Evolutionary conservation across 2,113 vertebrate genomes (phyloP).

Genomic region (Albula goreensis): DNA sequence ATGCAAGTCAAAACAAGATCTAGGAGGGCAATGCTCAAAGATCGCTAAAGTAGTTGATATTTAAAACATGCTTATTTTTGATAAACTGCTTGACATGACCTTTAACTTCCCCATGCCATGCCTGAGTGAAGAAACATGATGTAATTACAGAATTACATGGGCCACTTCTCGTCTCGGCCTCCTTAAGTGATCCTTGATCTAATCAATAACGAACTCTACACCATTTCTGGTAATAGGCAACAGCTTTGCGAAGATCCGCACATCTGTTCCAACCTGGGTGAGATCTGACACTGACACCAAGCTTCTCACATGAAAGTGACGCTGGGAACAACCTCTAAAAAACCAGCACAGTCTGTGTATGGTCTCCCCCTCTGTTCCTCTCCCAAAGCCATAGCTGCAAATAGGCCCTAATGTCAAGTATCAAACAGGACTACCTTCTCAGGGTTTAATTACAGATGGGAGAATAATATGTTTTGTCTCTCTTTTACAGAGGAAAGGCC

Average conservation of each 20-base stretch:
- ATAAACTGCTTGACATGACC: slow-evolving; percentile 1
- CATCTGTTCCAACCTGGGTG: slow-evolving; percentile 2
- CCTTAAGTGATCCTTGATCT: not conserved
- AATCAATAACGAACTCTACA: not conserved
- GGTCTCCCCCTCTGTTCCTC: not conserved
- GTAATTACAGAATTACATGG: not conserved
- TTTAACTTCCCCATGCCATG: not conserved
- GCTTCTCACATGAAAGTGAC: slow-evolving; percentile 5
- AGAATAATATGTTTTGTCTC: slow-evolving; percentile 20
- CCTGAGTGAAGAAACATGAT: not conserved
- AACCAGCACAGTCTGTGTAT: not conserved
- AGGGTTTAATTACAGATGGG: slow-evolving; percentile 34
- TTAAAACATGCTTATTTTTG: not conserved
- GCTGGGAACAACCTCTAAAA: not conserved
- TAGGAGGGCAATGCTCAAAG: not conserved
- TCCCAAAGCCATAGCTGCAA: slow-evolving; percentile 13
- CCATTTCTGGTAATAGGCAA: not conserved
- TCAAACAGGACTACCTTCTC: slow-evolving; percentile 11
- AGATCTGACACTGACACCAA: not conserved
- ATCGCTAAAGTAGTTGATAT: not conserved
- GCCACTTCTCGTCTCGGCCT: not conserved
- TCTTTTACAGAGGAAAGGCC: not conserved
- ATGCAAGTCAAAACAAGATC: not conserved
- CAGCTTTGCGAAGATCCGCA: slow-evolving; percentile 6
- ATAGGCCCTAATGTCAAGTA: not conserved